phyloP scores from a whole-genome alignment of 2,797 vertebrate genomes.

The Oreortyx pictus region DNA sequence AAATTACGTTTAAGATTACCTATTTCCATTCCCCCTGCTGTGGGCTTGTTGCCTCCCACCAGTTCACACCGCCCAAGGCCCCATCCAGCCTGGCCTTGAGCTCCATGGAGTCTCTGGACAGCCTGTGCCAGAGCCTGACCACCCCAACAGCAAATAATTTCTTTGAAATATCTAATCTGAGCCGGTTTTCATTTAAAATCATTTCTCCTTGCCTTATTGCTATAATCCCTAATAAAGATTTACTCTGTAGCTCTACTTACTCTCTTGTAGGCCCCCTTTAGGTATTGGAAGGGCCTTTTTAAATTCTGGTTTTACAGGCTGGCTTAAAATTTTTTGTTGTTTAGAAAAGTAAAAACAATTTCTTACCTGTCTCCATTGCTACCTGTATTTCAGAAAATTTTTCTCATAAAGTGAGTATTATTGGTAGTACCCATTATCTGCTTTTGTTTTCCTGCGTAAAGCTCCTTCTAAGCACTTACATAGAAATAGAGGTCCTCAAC shows the following conservation, averaged over 20 bases:
- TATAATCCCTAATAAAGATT: neutral
- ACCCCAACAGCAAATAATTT: neutral
- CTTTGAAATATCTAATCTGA: neutral
- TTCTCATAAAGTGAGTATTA: neutral
- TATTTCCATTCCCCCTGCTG: neutral
- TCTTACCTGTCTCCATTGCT: neutral
- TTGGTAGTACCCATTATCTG: neutral
- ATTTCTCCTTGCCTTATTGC: neutral
- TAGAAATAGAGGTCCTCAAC: neutral
- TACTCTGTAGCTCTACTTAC: neutral
- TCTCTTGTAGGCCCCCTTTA: neutral
- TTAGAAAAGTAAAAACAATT: neutral
- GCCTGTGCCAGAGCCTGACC: too few relatives aligned
- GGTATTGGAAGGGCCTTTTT: neutral
- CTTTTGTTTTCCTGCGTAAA: neutral
- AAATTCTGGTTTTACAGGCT: neutral
- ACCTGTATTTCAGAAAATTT: neutral
- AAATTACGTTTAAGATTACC: neutral
- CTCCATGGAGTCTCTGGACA: too few relatives aligned
- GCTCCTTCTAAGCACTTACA: neutral
- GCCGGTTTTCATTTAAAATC: neutral
- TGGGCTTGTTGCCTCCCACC: neutral
- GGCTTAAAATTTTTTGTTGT: rapidly evolving
- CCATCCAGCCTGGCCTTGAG: too few relatives aligned
- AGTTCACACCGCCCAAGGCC: too few relatives aligned